phyloP scores from a whole-genome alignment of 2,797 vertebrate species.

The Scyliorhinus canicula region DNA sequence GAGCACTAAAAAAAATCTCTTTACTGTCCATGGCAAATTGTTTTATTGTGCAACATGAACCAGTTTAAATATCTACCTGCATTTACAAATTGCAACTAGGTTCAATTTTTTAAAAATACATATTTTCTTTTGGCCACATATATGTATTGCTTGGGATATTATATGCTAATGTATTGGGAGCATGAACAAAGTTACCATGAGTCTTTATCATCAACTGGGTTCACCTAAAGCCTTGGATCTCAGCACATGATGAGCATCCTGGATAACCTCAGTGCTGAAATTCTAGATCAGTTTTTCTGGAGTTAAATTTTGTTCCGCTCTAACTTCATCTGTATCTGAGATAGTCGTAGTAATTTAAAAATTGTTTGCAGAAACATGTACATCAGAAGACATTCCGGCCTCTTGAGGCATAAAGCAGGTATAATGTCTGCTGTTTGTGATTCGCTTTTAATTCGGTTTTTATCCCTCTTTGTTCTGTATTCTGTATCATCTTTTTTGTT shows the following conservation, averaged over 20 bases:
- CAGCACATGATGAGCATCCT: neutral
- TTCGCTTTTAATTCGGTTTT: neutral
- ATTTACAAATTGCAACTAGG: neutral
- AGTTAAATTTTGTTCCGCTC: neutral
- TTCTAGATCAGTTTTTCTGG: neutral
- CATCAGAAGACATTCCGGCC: neutral
- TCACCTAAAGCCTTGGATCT: neutral
- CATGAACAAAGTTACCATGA: neutral
- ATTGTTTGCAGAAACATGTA: neutral
- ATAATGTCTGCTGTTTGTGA: neutral
- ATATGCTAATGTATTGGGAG: neutral
- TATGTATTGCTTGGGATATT: no score
- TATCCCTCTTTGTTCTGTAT: neutral
- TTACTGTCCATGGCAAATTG: neutral
- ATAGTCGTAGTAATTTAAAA: neutral
- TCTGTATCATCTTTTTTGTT: neutral
- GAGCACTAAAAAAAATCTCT: neutral
- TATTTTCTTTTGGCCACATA: no score
- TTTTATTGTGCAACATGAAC: neutral
- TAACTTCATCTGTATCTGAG: neutral
- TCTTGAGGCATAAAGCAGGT: neutral
- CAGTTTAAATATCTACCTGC: neutral
- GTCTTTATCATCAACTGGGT: neutral
- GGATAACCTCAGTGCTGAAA: neutral
- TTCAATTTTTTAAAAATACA: no score